A percentile compares a stretch with the other conserved stretches of the same genome.
These are phyloP conservation scores for Oreochromis niloticus DNA, from an alignment of 2,113 vertebrate genomes.

Conservation along the genomic window DNA sequence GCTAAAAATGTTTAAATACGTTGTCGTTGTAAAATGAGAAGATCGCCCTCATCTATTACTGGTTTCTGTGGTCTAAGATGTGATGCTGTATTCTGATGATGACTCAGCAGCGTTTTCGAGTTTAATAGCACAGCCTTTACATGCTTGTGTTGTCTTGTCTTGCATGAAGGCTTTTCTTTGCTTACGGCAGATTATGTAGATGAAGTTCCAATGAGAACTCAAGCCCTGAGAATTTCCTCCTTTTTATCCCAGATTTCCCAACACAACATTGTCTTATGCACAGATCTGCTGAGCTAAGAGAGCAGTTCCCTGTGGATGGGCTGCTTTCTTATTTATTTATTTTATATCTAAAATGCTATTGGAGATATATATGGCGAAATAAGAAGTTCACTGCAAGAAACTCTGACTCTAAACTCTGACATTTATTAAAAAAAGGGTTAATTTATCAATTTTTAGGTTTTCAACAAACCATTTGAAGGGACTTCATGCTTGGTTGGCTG, in stretches of 20 bases:
- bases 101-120: conserved; percentile 30
- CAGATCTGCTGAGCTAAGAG: neutral
- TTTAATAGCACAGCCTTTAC: neutral
- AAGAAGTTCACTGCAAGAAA: neutral
- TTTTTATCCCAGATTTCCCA: conserved; percentile 16
- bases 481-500: conserved; percentile 4
- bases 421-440: neutral
- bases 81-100: neutral
- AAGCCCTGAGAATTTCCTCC: conserved; percentile 35
- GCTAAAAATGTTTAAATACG: neutral
- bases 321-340: neutral
- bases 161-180: conserved; percentile 3
- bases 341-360: neutral
- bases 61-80: neutral
- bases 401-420: neutral
- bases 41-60: neutral
- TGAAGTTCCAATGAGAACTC: conserved; percentile 16
- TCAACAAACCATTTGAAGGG: neutral
- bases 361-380: neutral
- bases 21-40: neutral
- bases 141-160: conserved; percentile 38
- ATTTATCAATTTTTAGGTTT: neutral
- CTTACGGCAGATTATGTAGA: conserved; percentile 43
- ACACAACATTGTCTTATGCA: neutral
- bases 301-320: neutral